A percentile compares a stretch with the other conserved stretches of the same genome.
phyloP scores from a whole-genome alignment of 2,888 invertebrate genomes.

The Cenopis cana region DNA sequence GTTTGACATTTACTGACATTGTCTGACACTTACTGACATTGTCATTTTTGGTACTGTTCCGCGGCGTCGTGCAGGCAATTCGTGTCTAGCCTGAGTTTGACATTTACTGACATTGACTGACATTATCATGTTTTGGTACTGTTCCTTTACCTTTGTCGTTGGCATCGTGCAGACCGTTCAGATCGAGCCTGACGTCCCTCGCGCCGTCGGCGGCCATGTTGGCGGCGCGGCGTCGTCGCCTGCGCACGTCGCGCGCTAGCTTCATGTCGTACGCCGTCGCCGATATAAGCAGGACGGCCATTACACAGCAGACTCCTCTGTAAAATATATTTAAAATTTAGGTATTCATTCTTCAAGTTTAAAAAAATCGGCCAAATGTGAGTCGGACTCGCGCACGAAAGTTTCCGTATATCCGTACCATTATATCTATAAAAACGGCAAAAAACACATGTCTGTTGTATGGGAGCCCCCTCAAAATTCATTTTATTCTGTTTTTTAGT shows the following conservation, averaged over 20 bases:
- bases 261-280: conserved; percentile 91
- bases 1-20: not conserved
- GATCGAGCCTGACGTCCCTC: conserved; percentile 74
- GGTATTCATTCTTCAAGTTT: too few species aligned
- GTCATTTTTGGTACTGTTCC: too few species aligned
- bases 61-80: too few species aligned
- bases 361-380: too few species aligned
- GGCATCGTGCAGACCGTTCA: conserved; percentile 71
- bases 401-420: too few species aligned
- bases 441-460: too few species aligned
- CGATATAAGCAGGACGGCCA: conserved; percentile 82
- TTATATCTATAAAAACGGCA: too few species aligned
- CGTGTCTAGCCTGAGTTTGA: too few species aligned
- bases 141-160: conserved; percentile 67
- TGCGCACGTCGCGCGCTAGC: conserved; percentile 67
- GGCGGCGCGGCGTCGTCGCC: conserved; percentile 66
- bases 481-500: too few species aligned
- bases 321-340: conserved; percentile 25
- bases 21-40: conserved; percentile 41
- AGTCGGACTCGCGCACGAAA: too few species aligned
- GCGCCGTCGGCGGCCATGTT: conserved; percentile 71
- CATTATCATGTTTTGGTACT: not conserved
- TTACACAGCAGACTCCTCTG: conserved; percentile 67
- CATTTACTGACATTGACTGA: conserved; percentile 40
- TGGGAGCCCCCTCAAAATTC: too few species aligned